Percentiles rank a stretch among this genome's conserved stretches.
phyloP scores from a whole-genome alignment of 2,113 vertebrate genomes.

The Actenoides lindsayi region DNA sequence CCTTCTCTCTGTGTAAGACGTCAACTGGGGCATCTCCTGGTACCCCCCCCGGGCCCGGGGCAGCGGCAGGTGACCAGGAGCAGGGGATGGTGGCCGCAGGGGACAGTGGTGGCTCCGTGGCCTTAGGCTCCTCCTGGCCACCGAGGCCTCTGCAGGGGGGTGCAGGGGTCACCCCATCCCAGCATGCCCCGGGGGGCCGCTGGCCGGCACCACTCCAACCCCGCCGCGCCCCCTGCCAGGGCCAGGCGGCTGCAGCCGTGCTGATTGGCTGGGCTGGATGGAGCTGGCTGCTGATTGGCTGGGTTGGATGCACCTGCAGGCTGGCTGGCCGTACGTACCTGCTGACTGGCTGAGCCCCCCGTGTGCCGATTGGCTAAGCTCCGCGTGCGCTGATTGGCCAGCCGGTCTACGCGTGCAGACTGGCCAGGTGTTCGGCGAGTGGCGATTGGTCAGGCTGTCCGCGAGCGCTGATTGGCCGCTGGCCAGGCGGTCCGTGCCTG shows the following conservation, averaged over 20 bases:
- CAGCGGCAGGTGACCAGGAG: background rate
- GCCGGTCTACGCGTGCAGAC: background rate
- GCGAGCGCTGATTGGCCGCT: background rate
- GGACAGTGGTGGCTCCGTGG: background rate
- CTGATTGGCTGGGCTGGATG: background rate
- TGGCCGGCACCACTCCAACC: too few relatives aligned
- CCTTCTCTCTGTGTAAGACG: too few relatives aligned
- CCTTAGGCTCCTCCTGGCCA: background rate
- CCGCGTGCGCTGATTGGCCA: background rate
- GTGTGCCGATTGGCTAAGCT: background rate
- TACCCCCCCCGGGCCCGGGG: too few relatives aligned
- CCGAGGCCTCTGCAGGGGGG: background rate
- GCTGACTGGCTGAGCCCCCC: background rate
- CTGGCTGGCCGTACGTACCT: background rate
- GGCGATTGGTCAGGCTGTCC: background rate
- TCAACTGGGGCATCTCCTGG: background rate
- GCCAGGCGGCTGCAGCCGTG: accelerated
- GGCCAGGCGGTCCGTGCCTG: background rate
- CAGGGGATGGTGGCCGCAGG: background rate
- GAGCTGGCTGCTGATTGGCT: background rate
- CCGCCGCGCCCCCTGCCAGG: too few relatives aligned
- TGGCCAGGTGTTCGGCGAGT: background rate
- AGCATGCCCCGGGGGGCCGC: background rate
- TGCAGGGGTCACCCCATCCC: background rate
- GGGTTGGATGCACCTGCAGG: background rate